Base-by-base conservation (phyloP, 2,888 invertebrate species). In the Campoplex capitator region DNA sequence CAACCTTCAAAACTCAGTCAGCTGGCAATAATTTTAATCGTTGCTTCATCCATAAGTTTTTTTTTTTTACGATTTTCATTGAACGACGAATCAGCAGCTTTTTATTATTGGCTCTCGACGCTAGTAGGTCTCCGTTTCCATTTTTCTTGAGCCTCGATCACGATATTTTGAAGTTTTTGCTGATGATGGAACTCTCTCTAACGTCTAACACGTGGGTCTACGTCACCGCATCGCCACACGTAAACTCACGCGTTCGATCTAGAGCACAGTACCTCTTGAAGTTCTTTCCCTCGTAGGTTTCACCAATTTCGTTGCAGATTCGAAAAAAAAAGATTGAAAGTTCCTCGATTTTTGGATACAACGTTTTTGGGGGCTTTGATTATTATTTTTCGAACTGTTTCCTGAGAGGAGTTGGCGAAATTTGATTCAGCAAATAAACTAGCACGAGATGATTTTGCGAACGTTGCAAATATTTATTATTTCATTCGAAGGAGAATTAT, bases 241-340 rank as follows among this genome's bases (percentile, higher is more conserved):
- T 94, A 94, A 94, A 94, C 94, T 94, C 94, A 94, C 93, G 94
- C 93, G 94, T 94, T 94, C 94, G 94, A 94, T 94, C 92, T 93
- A 94, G 93, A 94, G 93, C 90, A 88, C 87, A 84, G 89, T 80
- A 89, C 91, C 89, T 70, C 16, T 42, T 38, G 51, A 67, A 23
- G 67, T 42, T 76, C 65, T 4, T 35, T 23, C 23, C 23, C 48
- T 71, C 23, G 35, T 28, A 56, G 58, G 35, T 62, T 45, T 35
- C n/a, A 7, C n/a, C 38, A 38, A 13, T 45, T 45, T 56, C 0
- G 7, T 9, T 65, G 23, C 45, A 42, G 54, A 54, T 6, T 32
- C 13, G 9, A 35, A 11, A 76, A 67, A 35, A 28, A 38, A 23
- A 9, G 42, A 42, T 42, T 23, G 13, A 4, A 9, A 23, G 6